Evolutionary conservation across 2,797 vertebrate species (phyloP), one percentile per base, ranked within the genome.

Genomic region (Dipus sagitta): DNA sequence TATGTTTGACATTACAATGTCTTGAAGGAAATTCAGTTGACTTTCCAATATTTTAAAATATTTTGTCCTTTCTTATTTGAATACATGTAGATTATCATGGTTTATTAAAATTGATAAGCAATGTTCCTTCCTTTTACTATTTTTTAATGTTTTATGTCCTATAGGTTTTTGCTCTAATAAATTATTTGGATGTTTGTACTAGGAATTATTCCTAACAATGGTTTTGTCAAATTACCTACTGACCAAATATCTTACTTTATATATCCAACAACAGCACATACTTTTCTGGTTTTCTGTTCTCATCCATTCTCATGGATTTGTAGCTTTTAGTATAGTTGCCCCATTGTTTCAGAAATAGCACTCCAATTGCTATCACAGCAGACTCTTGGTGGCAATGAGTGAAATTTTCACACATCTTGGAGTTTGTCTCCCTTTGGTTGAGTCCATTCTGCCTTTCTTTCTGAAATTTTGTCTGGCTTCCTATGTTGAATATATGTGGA

Each of bases 21-120:
- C 38, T 42, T 86, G 90, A 60, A 47, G 38, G 60, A 60, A 79
- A 90, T 58, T 86, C 34, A 72, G 4, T 4, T 87, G 32, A 65
- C 20, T 84, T 90, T 87, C 34, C 60, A 87, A 32, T 9, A 54
- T 47, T 90, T 87, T 93, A 72, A 93, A 80, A 90, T 81, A 47
- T 93, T 93, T 82, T 28, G 78, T 78, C 26, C 11, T 79, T 94
- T 93, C 32, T 52, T 83, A 23, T 20, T n/a, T 52, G 10, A 88
- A 72, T 67, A 14, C 54, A 60, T 23, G 11, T 70, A 71, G 26
- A 71, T 47, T 24, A 75, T 58, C 94, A 90, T 24, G 26, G 1
- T 90, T 77, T 75, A 3, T 34, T 62, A 21, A 26, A 71, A 76
- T 26, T 67, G 14, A 87, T 64, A 92, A 58, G 5, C n/a, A 79